phyloP scores from a whole-genome alignment of 2,888 invertebrate species.

The Lamproptera curius region DNA sequence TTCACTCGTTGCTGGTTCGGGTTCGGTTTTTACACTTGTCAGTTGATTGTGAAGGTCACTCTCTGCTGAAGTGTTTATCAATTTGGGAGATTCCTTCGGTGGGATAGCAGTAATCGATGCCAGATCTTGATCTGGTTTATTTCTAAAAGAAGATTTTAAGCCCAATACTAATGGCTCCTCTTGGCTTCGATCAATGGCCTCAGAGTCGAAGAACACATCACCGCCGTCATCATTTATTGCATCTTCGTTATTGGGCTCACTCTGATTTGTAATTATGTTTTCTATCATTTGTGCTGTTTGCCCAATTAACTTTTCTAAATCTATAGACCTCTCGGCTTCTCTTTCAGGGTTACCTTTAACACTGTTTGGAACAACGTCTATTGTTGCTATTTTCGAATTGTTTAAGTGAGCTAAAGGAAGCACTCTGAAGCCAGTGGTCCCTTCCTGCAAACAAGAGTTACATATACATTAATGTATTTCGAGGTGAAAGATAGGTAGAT shows the following conservation, averaged over 20 bases:
- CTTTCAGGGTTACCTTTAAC: constrained; percentile 47
- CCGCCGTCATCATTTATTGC: background rate
- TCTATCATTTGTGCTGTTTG: constrained; percentile 39
- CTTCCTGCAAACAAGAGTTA: constrained; percentile 46
- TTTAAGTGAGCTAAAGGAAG: constrained; percentile 57
- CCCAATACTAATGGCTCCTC: constrained; percentile 1
- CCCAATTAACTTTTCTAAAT: constrained; percentile 59
- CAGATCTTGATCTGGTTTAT: background rate
- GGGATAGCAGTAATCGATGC: constrained; percentile 1
- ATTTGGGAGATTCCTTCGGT: background rate
- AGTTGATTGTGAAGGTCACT: constrained; percentile 10
- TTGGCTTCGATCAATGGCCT: background rate
- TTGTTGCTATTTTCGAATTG: constrained; percentile 38
- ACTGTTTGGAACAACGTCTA: constrained; percentile 35
- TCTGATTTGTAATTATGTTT: constrained; percentile 17
- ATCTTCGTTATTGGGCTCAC: constrained; percentile 9
- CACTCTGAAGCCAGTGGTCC: constrained; percentile 45
- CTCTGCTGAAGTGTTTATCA: background rate
- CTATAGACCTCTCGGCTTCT: constrained; percentile 63
- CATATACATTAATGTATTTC: background rate
- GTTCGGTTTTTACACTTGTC: constrained; percentile 40
- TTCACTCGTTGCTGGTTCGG: constrained; percentile 23
- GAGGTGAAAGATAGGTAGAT: background rate
- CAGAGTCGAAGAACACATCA: constrained; percentile 1
- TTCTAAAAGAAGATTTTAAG: constrained; percentile 1